Evolutionary conservation across 2,888 invertebrate genomes (phyloP), one percentile per base, ranked within the genome.

Genomic region (Volucella inanis): DNA sequence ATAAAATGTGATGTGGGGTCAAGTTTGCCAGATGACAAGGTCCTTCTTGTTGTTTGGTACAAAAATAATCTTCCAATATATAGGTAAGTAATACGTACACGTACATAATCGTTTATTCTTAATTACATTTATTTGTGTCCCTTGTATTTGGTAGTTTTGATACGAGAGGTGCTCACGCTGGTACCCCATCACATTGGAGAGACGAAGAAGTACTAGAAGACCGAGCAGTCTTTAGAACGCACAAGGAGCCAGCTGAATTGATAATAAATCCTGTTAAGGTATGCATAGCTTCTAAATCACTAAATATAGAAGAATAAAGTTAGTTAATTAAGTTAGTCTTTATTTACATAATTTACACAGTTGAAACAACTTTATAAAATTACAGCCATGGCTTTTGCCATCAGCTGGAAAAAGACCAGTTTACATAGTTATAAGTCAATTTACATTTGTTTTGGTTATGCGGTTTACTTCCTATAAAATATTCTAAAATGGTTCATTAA

Each of bases 61-160:
- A 97, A 97, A 92, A 96, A 96, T 91, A 97, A 97, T 91, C 94
- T 95, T 86, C 97, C 97, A 86, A 96, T 98, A 89, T 98, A 97
- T 93, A 97, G 97, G 97, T 97, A 90, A 93, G 93, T 90, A 43
- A 15, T 3, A 31, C 6, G 31, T 6, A 0, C 6, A 31, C 6
- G 31, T 6, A 0, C 31, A 31, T 31, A 6, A 4, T 31, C 6
- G 1, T 6, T 6, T 31, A 55, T 45, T 55, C 31, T 9, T 12
- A 1, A 52, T 38, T 14, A 47, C n/a, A 47, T 39, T 6, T 10
- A 57, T 49, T 45, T 50, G 2, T 12, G 2, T 59, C 3, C 45
- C 4, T 12, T 54, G 47, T 68, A 22, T 77, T 43, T 12, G 22
- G 38, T 74, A 94, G 94, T 91, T 94, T 94, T 90, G 94, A 94